Percentiles rank a stretch among this genome's conserved stretches.
These are phyloP conservation scores for Perognathus longimembris DNA, from an alignment of 2,113 vertebrate genomes.

Conservation along the genomic window DNA sequence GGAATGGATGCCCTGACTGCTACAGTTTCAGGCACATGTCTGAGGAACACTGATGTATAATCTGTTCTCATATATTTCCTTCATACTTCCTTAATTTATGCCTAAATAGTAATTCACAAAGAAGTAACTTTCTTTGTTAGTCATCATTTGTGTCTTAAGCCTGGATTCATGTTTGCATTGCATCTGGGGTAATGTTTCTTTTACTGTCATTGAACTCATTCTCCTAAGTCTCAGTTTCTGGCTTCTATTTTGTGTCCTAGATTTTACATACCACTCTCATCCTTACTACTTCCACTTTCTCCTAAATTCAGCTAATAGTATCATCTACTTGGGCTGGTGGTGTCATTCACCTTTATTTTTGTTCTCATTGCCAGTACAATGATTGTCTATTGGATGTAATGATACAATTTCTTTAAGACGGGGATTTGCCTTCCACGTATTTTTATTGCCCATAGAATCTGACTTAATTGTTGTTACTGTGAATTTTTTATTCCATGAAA, in stretches of 20 bases:
- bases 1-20: background rate
- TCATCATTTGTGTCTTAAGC: background rate
- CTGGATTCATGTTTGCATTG: background rate
- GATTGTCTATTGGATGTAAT: no score
- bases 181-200: background rate
- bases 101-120: background rate
- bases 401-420: background rate
- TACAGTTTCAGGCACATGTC: background rate
- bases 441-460: slow-evolving; percentile 1
- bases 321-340: background rate
- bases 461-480: background rate
- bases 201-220: background rate
- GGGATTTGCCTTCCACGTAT: background rate
- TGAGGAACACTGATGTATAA: background rate
- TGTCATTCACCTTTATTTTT: slow-evolving; percentile 7
- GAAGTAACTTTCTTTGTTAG: background rate
- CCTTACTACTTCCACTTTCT: background rate
- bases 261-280: background rate
- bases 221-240: background rate
- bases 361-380: background rate
- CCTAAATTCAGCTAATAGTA: background rate
- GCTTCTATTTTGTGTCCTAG: background rate
- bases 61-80: background rate
- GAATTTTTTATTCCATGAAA: background rate
- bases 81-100: background rate